phyloP scores from a whole-genome alignment of 2,888 invertebrate genomes.

The Mythimna loreyi region DNA sequence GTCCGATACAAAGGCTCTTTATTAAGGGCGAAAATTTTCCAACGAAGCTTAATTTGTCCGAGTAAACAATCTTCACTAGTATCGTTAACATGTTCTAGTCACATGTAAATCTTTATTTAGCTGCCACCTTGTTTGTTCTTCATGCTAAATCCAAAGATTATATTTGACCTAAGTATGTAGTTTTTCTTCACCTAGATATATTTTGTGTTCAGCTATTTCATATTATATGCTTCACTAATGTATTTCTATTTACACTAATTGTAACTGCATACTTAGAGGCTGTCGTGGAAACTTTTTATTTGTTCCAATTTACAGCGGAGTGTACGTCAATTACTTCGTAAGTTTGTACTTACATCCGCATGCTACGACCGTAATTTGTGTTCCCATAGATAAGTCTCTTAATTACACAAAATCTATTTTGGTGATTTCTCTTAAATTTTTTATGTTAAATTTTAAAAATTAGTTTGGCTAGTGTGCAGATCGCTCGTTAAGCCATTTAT shows the following conservation, averaged over 20 bases:
- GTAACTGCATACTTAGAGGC: slow-evolving; percentile 48
- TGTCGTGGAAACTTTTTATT: slow-evolving; percentile 67
- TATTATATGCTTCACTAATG: slow-evolving; percentile 48
- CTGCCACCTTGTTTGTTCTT: slow-evolving; percentile 21
- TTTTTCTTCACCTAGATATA: slow-evolving; percentile 19
- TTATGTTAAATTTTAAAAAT: not conserved
- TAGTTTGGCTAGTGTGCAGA: not conserved
- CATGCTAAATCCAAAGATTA: slow-evolving; percentile 19
- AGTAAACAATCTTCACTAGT: slow-evolving; percentile 61
- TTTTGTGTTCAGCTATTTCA: slow-evolving; percentile 31
- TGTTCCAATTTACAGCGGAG: slow-evolving; percentile 64
- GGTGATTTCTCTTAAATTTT: slow-evolving; percentile 47
- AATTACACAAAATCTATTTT: slow-evolving; percentile 49
- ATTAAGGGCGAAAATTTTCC: slow-evolving; percentile 72
- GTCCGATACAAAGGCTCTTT: slow-evolving; percentile 60
- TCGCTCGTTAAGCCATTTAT: slow-evolving; percentile 6
- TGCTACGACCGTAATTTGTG: slow-evolving; percentile 59
- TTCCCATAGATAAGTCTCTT: slow-evolving; percentile 48
- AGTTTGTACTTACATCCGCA: slow-evolving; percentile 63
- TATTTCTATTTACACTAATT: slow-evolving; percentile 63
- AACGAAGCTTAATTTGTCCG: slow-evolving; percentile 76
- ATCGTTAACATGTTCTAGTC: slow-evolving; percentile 45
- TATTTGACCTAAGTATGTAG: slow-evolving; percentile 6
- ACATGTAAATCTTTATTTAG: slow-evolving; percentile 50
- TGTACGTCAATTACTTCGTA: slow-evolving; percentile 59